Evolutionary conservation across 2,888 invertebrate genomes (phyloP).

Genomic region (Alentia gelatinosa): DNA sequence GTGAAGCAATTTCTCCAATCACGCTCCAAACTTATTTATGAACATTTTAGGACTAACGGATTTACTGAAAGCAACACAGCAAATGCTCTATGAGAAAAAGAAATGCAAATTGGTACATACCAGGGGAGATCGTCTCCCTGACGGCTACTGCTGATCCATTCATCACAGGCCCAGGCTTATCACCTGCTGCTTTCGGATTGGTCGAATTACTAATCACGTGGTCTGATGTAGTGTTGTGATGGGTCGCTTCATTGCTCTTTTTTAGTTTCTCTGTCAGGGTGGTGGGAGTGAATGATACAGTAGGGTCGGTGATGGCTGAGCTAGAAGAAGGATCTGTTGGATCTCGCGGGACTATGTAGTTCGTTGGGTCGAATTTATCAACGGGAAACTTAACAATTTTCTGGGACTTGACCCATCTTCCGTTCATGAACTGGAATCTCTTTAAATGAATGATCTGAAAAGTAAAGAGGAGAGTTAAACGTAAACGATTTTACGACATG

Average conservation of each 20-base stretch:
- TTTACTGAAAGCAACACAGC: no score
- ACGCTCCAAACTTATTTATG: no score
- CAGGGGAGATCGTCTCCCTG: neutral
- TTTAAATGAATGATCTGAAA: constrained; percentile 93
- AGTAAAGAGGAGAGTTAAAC: neutral
- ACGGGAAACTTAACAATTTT: constrained; percentile 95
- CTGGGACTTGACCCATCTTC: constrained; percentile 96
- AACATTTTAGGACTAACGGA: no score
- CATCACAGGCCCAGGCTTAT: constrained; percentile 18
- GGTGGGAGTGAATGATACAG: neutral
- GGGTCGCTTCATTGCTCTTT: constrained; percentile 57
- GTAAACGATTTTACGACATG: no score
- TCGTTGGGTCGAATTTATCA: constrained; percentile 91
- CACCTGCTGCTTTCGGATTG: neutral
- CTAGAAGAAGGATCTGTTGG: neutral
- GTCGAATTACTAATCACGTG: constrained; percentile 82
- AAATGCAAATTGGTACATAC: no score
- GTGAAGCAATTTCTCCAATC: no score
- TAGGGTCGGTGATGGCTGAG: neutral
- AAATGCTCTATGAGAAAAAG: no score
- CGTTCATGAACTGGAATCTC: constrained; percentile 93
- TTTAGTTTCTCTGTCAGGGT: neutral
- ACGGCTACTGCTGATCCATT: constrained; percentile 26
- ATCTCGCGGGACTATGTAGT: constrained; percentile 88
- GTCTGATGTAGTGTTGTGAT: constrained; percentile 51